Base-by-base conservation (phyloP, 1,140 invertebrate genomes). In the Gonatopus flavifemur region DNA sequence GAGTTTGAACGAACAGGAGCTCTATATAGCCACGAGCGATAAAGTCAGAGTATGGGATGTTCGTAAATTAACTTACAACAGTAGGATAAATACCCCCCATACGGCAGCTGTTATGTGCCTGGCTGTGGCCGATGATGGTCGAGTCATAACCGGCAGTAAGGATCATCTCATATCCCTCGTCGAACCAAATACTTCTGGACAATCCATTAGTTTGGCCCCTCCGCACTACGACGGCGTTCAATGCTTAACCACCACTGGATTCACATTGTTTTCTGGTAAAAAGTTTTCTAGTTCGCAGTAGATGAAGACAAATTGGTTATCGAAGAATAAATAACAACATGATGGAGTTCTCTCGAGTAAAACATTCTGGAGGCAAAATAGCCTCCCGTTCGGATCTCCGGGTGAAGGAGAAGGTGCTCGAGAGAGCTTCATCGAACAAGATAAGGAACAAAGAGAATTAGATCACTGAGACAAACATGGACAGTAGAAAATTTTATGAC, bases 211-310 rank as follows among this genome's bases (percentile, higher is more conserved):
- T 62, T 75, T 96, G 8, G 85, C 89, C 47, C 93, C 92, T 7
- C 93, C 93, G 12, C 93, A 96, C 78, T 96, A 94, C 72, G 93
- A 96, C 69, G 93, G 93, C 8, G 90, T 94, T 32, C 87, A 94
- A 68, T 88, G 87, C 37, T 80, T 94, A 22, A 83, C 86, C n/a
- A 78, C 91, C 6, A 71, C 71, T 43, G 84, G 82, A 15, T 74
- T 82, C 39, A 82, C 80, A 3, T 76, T 94, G 10, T 94, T 93
- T 78, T 91, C 88, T 68, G 92, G 91, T 40, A 41, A 47, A 24
- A 35, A n/a, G n/a, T n/a, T n/a, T n/a, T 25, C 19, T 36, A 30
- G 28, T 25, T 47, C n/a, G n/a, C n/a, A n/a, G n/a, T n/a, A n/a
- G n/a, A n/a, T n/a, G n/a, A n/a, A n/a, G n/a, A n/a, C n/a, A n/a